Percentiles rank a stretch among this genome's conserved stretches.
These are phyloP conservation scores for Arion vulgaris DNA, from an alignment of 1,140 invertebrate species.

Conservation along the genomic window DNA sequence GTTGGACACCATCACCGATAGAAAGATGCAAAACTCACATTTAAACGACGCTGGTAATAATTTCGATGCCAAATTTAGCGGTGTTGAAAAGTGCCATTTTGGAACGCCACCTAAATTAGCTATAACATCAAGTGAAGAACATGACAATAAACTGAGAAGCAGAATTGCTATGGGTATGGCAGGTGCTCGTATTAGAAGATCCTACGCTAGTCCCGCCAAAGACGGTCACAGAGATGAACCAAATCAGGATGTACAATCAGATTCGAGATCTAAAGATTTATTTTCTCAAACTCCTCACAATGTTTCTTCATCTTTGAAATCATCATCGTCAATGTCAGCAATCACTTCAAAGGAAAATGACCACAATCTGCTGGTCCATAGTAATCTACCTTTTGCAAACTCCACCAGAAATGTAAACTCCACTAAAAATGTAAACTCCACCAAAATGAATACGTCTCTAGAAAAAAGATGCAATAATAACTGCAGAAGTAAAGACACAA, in stretches of 20 bases:
- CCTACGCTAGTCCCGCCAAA: conserved; percentile 38
- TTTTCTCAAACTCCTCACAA: too few species aligned
- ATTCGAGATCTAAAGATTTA: too few species aligned
- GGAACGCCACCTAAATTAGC: not conserved
- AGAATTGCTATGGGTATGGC: conserved; percentile 46
- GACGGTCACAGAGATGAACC: conserved; percentile 9
- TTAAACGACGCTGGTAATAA: too few species aligned
- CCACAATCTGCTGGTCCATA: too few species aligned
- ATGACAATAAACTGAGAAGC: conserved; percentile 24
- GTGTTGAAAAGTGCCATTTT: too few species aligned
- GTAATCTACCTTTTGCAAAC: not conserved
- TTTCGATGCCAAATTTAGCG: not conserved
- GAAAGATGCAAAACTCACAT: conserved; percentile 4
- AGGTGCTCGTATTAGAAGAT: conserved; percentile 39
- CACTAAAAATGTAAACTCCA: not conserved
- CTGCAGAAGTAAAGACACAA: too few species aligned
- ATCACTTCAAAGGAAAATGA: too few species aligned
- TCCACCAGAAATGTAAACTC: not conserved
- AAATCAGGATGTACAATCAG: not conserved
- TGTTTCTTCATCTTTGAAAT: too few species aligned
- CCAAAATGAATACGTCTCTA: not conserved
- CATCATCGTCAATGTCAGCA: too few species aligned
- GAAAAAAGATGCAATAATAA: too few species aligned
- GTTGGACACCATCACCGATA: not conserved
- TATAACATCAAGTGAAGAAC: too few species aligned